Evolutionary conservation across 1,140 invertebrate species (phyloP).

Genomic region (Heliconius melpomene): DNA sequence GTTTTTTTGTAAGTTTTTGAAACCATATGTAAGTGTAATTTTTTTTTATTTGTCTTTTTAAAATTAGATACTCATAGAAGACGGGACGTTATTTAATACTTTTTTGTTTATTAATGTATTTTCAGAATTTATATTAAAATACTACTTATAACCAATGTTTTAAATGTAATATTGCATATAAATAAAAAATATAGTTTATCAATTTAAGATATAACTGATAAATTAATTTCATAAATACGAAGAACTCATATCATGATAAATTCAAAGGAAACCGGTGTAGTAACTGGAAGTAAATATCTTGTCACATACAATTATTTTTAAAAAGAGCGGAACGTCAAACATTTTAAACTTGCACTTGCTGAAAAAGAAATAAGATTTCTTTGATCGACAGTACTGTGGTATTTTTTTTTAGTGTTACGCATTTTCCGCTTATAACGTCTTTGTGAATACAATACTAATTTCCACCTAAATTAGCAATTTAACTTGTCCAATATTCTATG

Average conservation of each 20-base stretch:
- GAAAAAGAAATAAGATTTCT: not conserved
- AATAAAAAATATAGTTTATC: too few relatives aligned
- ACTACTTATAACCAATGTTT: too few relatives aligned
- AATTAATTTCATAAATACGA: slow-evolving; percentile 21
- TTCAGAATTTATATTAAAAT: too few relatives aligned
- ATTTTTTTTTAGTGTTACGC: not conserved
- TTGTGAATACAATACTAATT: not conserved
- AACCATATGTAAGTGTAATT: too few relatives aligned
- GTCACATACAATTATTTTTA: slow-evolving; percentile 7
- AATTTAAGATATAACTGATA: not conserved
- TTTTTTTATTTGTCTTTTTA: too few relatives aligned
- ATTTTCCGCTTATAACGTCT: not conserved
- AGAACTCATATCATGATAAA: not conserved
- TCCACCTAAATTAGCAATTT: too few relatives aligned
- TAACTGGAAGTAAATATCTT: slow-evolving; percentile 10
- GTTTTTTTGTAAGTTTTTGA: not conserved
- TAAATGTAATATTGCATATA: too few relatives aligned
- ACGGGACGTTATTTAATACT: too few relatives aligned
- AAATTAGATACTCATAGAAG: too few relatives aligned
- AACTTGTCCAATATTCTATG: too few relatives aligned
- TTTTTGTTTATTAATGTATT: too few relatives aligned
- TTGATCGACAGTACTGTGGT: not conserved
- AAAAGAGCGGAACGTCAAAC: slow-evolving; percentile 3
- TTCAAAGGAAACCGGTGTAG: slow-evolving; percentile 12
- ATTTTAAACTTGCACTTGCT: not conserved